Percentiles rank a stretch among this genome's conserved stretches.
These are phyloP conservation scores for Echiichthys vipera DNA, from an alignment of 2,797 vertebrate genomes.

Conservation along the genomic window DNA sequence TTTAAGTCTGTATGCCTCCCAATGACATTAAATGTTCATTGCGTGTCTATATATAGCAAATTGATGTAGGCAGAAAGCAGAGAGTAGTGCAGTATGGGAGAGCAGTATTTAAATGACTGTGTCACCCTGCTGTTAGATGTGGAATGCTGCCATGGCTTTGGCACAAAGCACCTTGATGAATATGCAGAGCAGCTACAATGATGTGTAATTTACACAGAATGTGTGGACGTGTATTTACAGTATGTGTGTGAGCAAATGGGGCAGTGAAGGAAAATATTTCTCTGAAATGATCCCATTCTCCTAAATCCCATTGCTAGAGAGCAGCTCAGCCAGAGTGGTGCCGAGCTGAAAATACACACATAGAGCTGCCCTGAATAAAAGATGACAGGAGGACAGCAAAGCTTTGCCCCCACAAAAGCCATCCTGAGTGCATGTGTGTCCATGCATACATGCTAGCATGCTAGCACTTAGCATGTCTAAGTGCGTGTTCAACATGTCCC, in stretches of 20 bases:
- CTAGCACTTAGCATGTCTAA: constrained; percentile 36
- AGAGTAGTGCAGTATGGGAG: constrained; percentile 40
- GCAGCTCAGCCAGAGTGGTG: constrained; percentile 62
- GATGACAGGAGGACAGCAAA: constrained; percentile 53
- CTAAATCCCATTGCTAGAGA: constrained; percentile 55
- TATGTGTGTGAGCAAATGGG: constrained; percentile 21
- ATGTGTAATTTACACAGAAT: constrained; percentile 57
- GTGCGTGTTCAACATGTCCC: constrained; percentile 21
- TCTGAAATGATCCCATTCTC: constrained; percentile 63
- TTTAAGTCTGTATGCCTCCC: constrained; percentile 41
- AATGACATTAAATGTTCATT: constrained; percentile 55
- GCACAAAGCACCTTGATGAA: constrained; percentile 61
- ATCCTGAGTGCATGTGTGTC: constrained; percentile 40
- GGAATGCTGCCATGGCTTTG: constrained; percentile 62
- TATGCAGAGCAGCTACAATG: constrained; percentile 61
- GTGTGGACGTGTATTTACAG: constrained; percentile 13
- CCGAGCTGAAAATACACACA: constrained; percentile 69
- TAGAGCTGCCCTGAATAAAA: constrained; percentile 70
- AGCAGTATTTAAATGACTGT: constrained; percentile 67
- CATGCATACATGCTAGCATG: constrained; percentile 5
- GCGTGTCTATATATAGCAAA: constrained; percentile 60
- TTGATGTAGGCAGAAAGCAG: constrained; percentile 47
- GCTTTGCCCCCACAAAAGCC: constrained; percentile 48
- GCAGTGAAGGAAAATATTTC: constrained; percentile 45
- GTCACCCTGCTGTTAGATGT: constrained; percentile 69